phyloP scores from a whole-genome alignment of 2,113 vertebrate genomes.

The Seriola dumerili region DNA sequence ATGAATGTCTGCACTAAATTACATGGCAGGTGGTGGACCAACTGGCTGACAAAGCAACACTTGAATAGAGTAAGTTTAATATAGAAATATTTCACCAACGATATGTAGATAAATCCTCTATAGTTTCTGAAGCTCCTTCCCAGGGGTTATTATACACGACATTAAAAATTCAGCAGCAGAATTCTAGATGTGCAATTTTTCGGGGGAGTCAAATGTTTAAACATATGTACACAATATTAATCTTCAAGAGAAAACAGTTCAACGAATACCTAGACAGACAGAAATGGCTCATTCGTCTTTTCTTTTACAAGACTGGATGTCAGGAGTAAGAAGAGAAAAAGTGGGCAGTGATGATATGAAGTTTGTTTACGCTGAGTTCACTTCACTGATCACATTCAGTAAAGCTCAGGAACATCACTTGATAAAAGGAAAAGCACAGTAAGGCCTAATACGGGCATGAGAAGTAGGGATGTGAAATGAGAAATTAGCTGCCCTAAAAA shows the following conservation, averaged over 20 bases:
- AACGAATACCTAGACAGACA: background rate
- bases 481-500: constrained; percentile 59
- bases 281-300: background rate
- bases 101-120: background rate
- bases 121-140: background rate
- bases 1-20: background rate
- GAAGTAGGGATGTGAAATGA: constrained; percentile 45
- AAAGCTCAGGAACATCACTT: constrained; percentile 21
- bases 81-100: background rate
- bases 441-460: constrained; percentile 10
- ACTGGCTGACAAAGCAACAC: too few relatives aligned
- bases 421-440: constrained; percentile 16
- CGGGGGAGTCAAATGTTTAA: background rate
- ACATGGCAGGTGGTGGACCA: too few relatives aligned
- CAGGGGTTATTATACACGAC: background rate
- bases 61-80: too few relatives aligned
- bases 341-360: background rate
- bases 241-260: background rate
- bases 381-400: constrained; percentile 46
- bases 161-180: background rate
- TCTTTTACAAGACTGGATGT: constrained; percentile 10
- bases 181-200: background rate
- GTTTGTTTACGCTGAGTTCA: constrained; percentile 24
- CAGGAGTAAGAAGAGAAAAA: background rate
- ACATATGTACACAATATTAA: background rate